Conservation (phyloP, 2,888 invertebrate genomes). For the Agrochola macilenta region DNA sequence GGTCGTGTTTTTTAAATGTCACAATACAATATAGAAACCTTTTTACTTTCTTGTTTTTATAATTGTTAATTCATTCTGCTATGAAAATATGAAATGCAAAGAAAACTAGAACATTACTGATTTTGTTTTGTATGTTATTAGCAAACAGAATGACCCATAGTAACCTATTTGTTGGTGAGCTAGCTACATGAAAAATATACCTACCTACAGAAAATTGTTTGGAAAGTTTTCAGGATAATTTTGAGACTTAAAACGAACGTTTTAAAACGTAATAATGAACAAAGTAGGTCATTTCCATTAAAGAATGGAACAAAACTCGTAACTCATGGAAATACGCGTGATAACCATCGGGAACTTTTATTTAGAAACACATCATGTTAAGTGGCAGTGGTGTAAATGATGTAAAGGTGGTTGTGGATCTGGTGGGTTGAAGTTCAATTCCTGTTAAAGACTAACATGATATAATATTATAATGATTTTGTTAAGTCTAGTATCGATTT, state of each 20-base stretch:
- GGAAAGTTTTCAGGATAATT: background rate
- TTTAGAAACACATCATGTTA: conserved; percentile 23
- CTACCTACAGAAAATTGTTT: background rate
- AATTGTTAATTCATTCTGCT: background rate
- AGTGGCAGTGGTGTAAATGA: background rate
- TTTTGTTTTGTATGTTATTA: background rate
- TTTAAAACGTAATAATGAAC: conserved; percentile 25
- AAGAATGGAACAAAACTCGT: conserved; percentile 25
- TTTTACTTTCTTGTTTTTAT: conserved; percentile 15
- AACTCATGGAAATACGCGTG: conserved; percentile 29
- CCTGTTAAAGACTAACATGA: too few relatives aligned
- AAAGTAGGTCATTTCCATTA: conserved; percentile 45
- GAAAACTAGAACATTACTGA: background rate
- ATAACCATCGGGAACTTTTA: conserved; percentile 40
- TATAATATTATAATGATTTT: too few relatives aligned
- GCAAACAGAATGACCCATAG: background rate
- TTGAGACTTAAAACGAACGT: background rate
- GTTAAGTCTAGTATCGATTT: too few relatives aligned
- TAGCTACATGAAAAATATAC: background rate
- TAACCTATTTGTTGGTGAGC: background rate
- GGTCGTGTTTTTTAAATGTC: conserved; percentile 21
- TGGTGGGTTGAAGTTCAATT: background rate
- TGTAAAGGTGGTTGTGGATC: background rate
- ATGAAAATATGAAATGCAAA: too few relatives aligned
- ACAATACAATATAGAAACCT: conserved; percentile 6